phyloP scores from a whole-genome alignment of 2,113 vertebrate genomes.

The Balaeniceps rex region DNA sequence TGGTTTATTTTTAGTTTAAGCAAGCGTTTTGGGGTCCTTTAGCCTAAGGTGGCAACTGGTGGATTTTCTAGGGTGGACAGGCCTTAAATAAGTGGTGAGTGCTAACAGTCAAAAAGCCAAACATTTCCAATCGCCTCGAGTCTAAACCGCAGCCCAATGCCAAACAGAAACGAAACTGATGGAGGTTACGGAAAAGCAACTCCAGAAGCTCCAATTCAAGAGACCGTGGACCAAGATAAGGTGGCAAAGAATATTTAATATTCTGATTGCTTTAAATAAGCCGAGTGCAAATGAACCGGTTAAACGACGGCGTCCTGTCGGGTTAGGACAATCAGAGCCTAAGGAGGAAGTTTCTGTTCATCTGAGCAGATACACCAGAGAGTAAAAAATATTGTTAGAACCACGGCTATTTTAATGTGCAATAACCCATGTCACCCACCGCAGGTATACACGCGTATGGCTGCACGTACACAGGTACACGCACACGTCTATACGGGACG shows the following conservation, averaged over 20 bases:
- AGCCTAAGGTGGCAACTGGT: not conserved
- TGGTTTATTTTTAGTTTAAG: not conserved
- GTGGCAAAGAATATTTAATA: not conserved
- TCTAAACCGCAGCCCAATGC: not conserved
- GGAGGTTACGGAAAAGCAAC: not conserved
- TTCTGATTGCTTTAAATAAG: not conserved
- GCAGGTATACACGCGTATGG: not conserved
- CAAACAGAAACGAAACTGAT: rapidly evolving
- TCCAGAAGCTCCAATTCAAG: not conserved
- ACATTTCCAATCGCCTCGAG: rapidly evolving
- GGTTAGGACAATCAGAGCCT: not conserved
- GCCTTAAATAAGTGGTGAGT: not conserved
- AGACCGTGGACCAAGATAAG: not conserved
- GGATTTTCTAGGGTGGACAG: not conserved
- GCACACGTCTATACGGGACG: not conserved
- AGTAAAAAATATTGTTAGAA: too few species aligned
- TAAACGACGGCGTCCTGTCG: not conserved
- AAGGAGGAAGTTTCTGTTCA: not conserved
- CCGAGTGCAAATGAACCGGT: not conserved
- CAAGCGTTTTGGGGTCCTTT: rapidly evolving
- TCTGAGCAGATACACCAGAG: not conserved
- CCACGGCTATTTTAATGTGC: not conserved
- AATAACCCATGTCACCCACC: rapidly evolving
- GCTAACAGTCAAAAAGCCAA: not conserved
- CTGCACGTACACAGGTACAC: not conserved